Percentiles rank a stretch among this genome's conserved stretches.
Conservation (phyloP, 2,113 vertebrate genomes). For the Tyto alba region DNA sequence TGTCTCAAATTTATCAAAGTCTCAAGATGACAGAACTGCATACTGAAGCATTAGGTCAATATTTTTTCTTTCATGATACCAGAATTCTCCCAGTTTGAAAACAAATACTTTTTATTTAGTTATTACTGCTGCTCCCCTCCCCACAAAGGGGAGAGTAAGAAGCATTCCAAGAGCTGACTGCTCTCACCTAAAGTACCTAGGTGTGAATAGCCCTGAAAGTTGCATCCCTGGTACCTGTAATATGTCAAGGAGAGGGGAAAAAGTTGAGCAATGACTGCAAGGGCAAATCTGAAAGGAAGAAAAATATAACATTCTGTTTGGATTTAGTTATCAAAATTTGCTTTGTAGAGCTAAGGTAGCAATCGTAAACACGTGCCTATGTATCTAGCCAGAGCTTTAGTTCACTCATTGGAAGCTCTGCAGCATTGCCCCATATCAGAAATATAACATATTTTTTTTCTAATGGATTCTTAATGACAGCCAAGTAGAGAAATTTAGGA, state of each 20-base stretch:
- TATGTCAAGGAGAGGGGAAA: not conserved
- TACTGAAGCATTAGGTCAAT: not conserved
- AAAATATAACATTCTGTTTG: not conserved
- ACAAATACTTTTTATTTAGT: not conserved
- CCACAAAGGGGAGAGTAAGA: not conserved
- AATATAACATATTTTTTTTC: not conserved
- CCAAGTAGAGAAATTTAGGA: not conserved
- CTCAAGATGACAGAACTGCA: not conserved
- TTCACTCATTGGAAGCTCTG: not conserved
- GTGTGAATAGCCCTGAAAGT: not conserved
- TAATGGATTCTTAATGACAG: not conserved
- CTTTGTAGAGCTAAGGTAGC: not conserved
- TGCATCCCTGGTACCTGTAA: not conserved
- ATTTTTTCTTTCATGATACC: not conserved
- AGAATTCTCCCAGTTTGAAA: not conserved
- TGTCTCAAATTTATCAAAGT: not conserved
- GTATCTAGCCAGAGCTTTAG: not conserved
- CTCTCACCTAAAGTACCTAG: not conserved
- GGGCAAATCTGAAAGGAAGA: not conserved
- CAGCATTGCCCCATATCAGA: not conserved
- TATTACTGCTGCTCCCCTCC: not conserved
- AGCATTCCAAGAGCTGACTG: not conserved
- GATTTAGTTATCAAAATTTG: not conserved
- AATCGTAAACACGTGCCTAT: not conserved
- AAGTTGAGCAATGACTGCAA: not conserved